These are phyloP conservation scores for Crambe crambe DNA, from an alignment of 37 sponge, comb jelly and placozoan genomes.

Conservation along the genomic window DNA sequence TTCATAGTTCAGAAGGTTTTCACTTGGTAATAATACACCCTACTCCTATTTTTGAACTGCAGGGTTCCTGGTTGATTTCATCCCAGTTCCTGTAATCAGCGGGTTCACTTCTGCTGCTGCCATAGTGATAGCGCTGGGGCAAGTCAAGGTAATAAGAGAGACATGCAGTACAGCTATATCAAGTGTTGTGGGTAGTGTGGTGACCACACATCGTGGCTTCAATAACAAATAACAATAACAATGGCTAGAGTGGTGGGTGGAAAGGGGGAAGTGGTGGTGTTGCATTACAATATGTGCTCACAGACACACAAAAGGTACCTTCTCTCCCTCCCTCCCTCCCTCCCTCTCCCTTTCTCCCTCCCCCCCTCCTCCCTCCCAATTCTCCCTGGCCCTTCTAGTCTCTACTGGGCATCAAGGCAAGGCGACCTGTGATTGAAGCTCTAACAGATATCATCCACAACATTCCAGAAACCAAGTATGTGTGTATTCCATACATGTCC, in stretches of 20 bases:
- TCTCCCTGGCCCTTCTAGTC: not conserved
- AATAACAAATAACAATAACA: too few relatives aligned
- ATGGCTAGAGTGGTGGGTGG: too few relatives aligned
- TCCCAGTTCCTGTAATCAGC: constrained; percentile 92
- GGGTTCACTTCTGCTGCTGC: constrained; percentile 99
- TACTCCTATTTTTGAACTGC: not conserved
- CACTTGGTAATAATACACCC: not conserved
- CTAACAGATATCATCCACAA: not conserved
- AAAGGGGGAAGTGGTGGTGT: too few relatives aligned
- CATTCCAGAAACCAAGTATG: not conserved
- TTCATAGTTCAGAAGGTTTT: too few relatives aligned
- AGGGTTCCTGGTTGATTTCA: constrained; percentile 92
- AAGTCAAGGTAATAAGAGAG: constrained; percentile 85
- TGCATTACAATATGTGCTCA: too few relatives aligned
- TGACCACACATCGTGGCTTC: too few relatives aligned
- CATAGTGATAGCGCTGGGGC: constrained; percentile 88
- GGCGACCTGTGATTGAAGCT: not conserved
- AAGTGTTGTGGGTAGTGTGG: too few relatives aligned
- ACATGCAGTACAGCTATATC: too few relatives aligned
- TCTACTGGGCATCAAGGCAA: not conserved
- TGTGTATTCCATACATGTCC: not conserved
- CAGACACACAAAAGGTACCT: too few relatives aligned
- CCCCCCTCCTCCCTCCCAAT: not conserved
- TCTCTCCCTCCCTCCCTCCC: not conserved
- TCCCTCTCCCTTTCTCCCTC: not conserved